These are phyloP conservation scores for Pegoplata infirma DNA, from an alignment of 2,888 invertebrate genomes.

Conservation along the genomic window DNA sequence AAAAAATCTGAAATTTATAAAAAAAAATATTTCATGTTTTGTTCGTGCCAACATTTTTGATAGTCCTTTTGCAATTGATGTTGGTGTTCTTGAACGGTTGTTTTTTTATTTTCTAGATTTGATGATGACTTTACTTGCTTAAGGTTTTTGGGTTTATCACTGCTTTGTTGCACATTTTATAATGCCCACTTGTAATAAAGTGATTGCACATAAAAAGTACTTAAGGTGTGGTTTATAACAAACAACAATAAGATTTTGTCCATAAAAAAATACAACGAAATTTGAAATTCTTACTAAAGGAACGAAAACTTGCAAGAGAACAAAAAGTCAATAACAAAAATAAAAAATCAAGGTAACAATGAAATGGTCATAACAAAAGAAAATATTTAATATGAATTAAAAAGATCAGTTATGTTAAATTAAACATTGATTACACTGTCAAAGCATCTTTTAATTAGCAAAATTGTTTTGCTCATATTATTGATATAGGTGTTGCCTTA, in stretches of 20 bases:
- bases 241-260: slow-evolving; percentile 11
- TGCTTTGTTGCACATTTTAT: slow-evolving; percentile 42
- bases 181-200: slow-evolving; percentile 56
- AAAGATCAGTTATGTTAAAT: too few relatives aligned
- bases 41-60: slow-evolving; percentile 30
- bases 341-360: not conserved
- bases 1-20: not conserved
- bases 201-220: slow-evolving; percentile 50
- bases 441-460: too few relatives aligned
- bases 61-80: not conserved
- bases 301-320: slow-evolving; percentile 12
- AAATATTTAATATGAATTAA: not conserved
- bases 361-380: too few relatives aligned
- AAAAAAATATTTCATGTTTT: not conserved
- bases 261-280: slow-evolving; percentile 22
- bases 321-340: not conserved
- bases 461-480: too few relatives aligned
- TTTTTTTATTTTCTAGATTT: slow-evolving; percentile 33
- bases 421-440: too few relatives aligned
- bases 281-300: slow-evolving; percentile 13
- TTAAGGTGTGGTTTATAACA: slow-evolving; percentile 31
- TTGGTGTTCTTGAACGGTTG: too few relatives aligned
- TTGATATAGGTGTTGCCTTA: too few relatives aligned
- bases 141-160: slow-evolving; percentile 39
- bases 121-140: slow-evolving; percentile 45